Conservation (phyloP, 2,113 vertebrate species). For the Cettia cetti region DNA sequence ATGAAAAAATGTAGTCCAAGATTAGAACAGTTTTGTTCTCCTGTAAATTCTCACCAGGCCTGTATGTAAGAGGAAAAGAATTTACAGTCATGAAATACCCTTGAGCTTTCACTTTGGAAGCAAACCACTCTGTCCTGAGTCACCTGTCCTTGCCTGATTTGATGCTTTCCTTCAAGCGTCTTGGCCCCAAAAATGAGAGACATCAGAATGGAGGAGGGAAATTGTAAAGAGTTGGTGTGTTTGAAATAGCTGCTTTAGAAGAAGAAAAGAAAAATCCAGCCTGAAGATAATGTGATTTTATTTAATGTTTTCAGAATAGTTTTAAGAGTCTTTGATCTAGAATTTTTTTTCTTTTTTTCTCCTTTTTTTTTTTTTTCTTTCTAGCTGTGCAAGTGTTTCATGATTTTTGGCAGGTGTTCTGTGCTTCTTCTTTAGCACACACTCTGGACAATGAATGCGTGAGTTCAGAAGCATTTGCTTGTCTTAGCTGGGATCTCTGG, state of each 20-base stretch:
- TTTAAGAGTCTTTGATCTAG: neutral
- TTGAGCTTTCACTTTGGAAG: neutral
- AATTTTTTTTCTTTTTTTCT: neutral
- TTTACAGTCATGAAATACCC: neutral
- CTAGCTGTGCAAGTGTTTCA: neutral
- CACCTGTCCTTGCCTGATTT: neutral
- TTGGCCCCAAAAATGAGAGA: neutral
- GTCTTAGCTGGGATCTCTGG: constrained; percentile 52
- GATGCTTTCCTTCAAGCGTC: neutral
- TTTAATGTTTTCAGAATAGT: neutral
- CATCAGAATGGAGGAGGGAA: neutral
- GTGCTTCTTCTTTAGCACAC: neutral
- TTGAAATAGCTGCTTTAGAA: neutral
- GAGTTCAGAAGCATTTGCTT: constrained; percentile 46
- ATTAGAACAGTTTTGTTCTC: neutral
- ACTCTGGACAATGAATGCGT: neutral
- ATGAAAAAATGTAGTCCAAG: neutral
- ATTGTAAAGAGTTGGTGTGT: neutral
- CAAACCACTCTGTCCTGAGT: neutral
- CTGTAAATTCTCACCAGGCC: neutral
- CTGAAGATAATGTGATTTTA: neutral
- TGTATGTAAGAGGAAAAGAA: neutral
- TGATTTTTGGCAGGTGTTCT: constrained; percentile 20
- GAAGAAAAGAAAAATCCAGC: neutral
- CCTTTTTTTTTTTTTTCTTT: neutral